These are phyloP conservation scores for Clarias platycephalus DNA, from an alignment of 2,797 vertebrate species.

Conservation along the genomic window DNA sequence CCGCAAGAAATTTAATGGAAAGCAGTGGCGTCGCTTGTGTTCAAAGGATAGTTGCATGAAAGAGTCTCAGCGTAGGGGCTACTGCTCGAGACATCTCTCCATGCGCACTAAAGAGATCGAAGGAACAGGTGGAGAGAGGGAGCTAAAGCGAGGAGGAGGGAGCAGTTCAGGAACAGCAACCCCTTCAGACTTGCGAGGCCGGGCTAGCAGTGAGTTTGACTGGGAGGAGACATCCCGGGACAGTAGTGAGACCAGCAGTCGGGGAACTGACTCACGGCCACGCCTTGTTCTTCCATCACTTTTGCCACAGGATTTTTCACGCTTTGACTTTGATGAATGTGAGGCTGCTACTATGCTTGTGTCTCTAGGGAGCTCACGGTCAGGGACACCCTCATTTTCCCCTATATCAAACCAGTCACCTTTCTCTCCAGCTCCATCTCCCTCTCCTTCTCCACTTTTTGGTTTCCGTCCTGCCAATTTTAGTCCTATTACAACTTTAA, in stretches of 20 bases:
- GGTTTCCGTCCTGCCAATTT: constrained; percentile 90
- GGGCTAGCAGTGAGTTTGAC: constrained; percentile 85
- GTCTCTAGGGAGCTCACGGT: constrained; percentile 88
- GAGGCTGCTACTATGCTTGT: constrained; percentile 93
- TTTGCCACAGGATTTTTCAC: constrained; percentile 80
- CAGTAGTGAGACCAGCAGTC: constrained; percentile 85
- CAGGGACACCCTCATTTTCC: constrained; percentile 87
- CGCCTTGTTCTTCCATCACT: constrained; percentile 80
- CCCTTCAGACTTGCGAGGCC: constrained; percentile 82
- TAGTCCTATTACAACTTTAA: constrained; percentile 86
- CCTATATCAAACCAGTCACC: constrained; percentile 91
- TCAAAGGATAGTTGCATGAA: constrained; percentile 91
- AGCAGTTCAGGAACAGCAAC: constrained; percentile 87
- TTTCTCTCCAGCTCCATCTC: constrained; percentile 87
- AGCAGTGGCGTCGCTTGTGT: constrained; percentile 92
- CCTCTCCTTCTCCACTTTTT: constrained; percentile 87
- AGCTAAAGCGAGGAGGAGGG: constrained; percentile 71
- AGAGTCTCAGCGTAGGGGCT: constrained; percentile 89
- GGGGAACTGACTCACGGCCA: constrained; percentile 83
- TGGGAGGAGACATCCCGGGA: constrained; percentile 91
- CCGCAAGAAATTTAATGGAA: constrained; percentile 93
- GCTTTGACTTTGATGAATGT: constrained; percentile 92
- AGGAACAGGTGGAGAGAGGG: constrained; percentile 72
- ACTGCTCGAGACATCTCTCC: constrained; percentile 89
- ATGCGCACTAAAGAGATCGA: constrained; percentile 94